A percentile compares a stretch with the other conserved stretches of the same genome.
Evolutionary conservation across 2,113 vertebrate genomes (phyloP).

Genomic region (Megaleporinus macrocephalus): DNA sequence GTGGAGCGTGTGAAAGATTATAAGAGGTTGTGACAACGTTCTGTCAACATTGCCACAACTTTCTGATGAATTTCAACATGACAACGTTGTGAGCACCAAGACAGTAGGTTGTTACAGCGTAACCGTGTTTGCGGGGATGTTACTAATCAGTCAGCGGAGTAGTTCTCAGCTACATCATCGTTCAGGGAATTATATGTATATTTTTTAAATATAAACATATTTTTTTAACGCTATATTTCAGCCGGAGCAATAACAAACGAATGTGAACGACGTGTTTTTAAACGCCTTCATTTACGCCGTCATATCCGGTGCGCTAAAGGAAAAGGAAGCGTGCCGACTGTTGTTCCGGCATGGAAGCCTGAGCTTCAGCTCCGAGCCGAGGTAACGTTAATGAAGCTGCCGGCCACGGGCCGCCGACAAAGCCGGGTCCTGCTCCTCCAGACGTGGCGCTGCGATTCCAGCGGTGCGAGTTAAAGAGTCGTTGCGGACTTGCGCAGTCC

Average conservation of each 20-base stretch:
- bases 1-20: too few species aligned
- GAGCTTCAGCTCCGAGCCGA: not conserved
- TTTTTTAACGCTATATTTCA: too few species aligned
- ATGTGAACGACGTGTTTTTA: not conserved
- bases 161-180: too few species aligned
- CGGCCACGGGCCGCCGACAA: not conserved
- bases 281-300: slow-evolving; percentile 32
- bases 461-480: not conserved
- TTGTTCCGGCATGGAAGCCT: slow-evolving; percentile 66
- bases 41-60: too few species aligned
- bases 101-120: too few species aligned
- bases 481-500: not conserved
- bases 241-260: not conserved
- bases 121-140: too few species aligned
- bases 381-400: not conserved
- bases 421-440: not conserved
- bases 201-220: too few species aligned
- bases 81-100: too few species aligned
- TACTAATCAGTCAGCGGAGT: not conserved
- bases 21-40: too few species aligned
- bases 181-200: too few species aligned
- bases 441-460: not conserved
- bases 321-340: slow-evolving; percentile 67
- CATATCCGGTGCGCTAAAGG: slow-evolving; percentile 61
- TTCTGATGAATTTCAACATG: too few species aligned